These are phyloP conservation scores for Camponotus floridanus DNA, from an alignment of 1,140 invertebrate genomes.

Conservation along the genomic window DNA sequence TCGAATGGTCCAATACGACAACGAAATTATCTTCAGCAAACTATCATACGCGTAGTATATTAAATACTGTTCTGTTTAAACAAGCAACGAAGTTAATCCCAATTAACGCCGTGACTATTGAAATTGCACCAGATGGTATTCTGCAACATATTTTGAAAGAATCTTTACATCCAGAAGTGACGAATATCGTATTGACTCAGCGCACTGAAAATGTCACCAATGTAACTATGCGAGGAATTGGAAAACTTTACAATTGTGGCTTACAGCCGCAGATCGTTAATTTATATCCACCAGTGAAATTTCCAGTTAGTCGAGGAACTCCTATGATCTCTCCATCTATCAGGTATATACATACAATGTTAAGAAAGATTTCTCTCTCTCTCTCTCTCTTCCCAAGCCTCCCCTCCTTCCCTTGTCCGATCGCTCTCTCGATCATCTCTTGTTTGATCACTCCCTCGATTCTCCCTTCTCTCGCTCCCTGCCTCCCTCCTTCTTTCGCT, in stretches of 20 bases:
- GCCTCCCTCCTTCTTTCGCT: too few species aligned
- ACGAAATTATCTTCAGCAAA: conserved; percentile 93
- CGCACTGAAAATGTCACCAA: conserved; percentile 90
- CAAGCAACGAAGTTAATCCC: conserved; percentile 92
- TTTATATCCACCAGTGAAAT: conserved; percentile 88
- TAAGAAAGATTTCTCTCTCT: too few species aligned
- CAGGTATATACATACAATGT: conserved; percentile 1
- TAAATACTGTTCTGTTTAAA: conserved; percentile 94
- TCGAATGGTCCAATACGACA: conserved; percentile 89
- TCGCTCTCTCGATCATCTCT: too few species aligned
- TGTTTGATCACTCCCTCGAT: too few species aligned
- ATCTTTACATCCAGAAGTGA: conserved; percentile 87
- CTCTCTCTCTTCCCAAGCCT: too few species aligned
- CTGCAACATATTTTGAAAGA: conserved; percentile 89
- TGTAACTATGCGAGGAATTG: conserved; percentile 91
- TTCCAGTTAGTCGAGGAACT: conserved; percentile 91
- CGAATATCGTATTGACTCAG: conserved; percentile 93
- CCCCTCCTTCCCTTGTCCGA: too few species aligned
- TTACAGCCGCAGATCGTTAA: conserved; percentile 87
- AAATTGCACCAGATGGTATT: conserved; percentile 94
- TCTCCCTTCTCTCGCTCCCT: too few species aligned
- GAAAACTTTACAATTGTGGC: conserved; percentile 89
- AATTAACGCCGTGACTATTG: conserved; percentile 92
- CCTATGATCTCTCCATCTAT: conserved; percentile 90
- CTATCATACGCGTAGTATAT: conserved; percentile 97